These are phyloP conservation scores for Pilophorus perplexus DNA, from an alignment of 2,888 invertebrate genomes.

Conservation along the genomic window DNA sequence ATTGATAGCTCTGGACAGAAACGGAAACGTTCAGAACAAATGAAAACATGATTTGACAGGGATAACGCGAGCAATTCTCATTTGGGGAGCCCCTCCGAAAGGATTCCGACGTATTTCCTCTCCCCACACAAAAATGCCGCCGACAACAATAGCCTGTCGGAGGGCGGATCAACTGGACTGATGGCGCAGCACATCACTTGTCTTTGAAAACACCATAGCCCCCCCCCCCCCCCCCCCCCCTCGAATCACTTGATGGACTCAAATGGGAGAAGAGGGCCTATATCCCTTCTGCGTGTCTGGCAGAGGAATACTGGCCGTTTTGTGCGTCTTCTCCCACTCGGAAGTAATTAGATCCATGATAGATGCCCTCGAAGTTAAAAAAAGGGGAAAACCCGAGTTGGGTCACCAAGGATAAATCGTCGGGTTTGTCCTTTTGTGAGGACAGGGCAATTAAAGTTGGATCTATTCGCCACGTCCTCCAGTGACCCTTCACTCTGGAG, in stretches of 20 bases:
- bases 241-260: no score
- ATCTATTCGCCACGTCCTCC: no score
- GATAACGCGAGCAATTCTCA: constrained; percentile 12
- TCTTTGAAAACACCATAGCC: no score
- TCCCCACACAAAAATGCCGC: neutral
- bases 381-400: neutral
- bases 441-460: constrained; percentile 3
- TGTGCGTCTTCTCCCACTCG: constrained; percentile 5
- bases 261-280: no score
- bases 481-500: no score
- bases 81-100: neutral
- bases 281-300: no score
- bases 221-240: no score
- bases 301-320: neutral
- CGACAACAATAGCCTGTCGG: constrained; percentile 10
- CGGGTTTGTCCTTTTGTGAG: constrained; percentile 3
- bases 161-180: neutral
- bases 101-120: constrained; percentile 6
- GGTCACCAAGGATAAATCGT: constrained; percentile 15
- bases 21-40: no score
- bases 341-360: constrained; percentile 17
- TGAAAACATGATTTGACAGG: neutral
- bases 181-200: constrained; percentile 9
- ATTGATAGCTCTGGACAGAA: no score
- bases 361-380: neutral